Base-by-base conservation (phyloP, 2,113 vertebrate species). In the Peromyscus californicus region DNA sequence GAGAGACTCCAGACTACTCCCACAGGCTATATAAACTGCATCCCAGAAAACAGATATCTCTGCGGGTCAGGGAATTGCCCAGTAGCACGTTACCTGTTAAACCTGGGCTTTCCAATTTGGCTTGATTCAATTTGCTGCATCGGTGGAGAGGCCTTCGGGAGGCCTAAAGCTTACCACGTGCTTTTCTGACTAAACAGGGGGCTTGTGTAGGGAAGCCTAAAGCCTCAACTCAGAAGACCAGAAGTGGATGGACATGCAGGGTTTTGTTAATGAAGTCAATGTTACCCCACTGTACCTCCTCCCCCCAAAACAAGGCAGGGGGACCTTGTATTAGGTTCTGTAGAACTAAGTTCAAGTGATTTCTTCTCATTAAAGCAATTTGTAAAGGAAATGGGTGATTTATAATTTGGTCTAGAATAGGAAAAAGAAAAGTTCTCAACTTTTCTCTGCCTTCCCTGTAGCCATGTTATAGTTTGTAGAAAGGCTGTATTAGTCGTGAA, bases 281-380 rank as follows among this genome's bases (percentile, higher is more conserved):
- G 61, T 39, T 92, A 61, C 22, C 36, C 57, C 22, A 61, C 36
- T 59, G 36, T 83, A 91, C 67, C 12, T 70, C 12, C 2, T 33
- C 70, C 22, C n/a, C n/a, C 13, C 7, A 63, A 57, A 51, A 67
- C 13, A 63, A 75, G 48, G 63, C 1, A 21, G n/a, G 39, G 4
- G 24, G 1, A 54, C 31, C 45, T 33, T 48, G 26, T 48, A 54
- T 54, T 54, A 54, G 54, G 54, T 90, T 82, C 33, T 88, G 61
- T 88, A 36, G 80, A 51, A 85, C 65, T 72, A 92, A 45, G 42
- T 84, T 96, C 15, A n/a, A 70, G 75, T 42, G 16, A 39, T 90
- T 94, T 96, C n/a, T 84, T 79, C 51, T 90, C 87, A 82, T 94
- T 78, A 45, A 96, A 92, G 90, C n/a, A 87, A 36, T 22, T 72